Conservation (phyloP, 1,140 invertebrate genomes). For the Steinernema feltiae region DNA sequence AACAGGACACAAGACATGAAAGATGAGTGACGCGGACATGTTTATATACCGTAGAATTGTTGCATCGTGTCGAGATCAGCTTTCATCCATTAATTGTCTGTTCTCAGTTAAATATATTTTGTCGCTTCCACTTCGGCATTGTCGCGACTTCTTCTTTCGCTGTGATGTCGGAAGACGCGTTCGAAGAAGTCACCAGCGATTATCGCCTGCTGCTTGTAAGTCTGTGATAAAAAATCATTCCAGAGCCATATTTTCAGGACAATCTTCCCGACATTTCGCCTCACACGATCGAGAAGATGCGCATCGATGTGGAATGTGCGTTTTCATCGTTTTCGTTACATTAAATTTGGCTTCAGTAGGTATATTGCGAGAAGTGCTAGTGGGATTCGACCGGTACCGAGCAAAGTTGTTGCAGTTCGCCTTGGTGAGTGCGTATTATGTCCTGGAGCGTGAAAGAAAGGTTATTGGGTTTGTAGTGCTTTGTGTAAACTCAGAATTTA, state of each 20-base stretch:
- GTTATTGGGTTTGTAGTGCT: background rate
- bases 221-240: background rate
- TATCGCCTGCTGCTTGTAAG: background rate
- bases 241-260: background rate
- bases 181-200: background rate
- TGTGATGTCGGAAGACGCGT: background rate
- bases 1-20: too few species aligned
- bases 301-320: background rate
- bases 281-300: background rate
- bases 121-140: too few species aligned
- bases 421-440: background rate
- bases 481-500: background rate
- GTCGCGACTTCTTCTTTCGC: too few species aligned
- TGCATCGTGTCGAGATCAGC: too few species aligned
- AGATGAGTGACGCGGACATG: too few species aligned
- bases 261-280: background rate
- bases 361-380: background rate
- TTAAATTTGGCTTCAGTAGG: background rate
- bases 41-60: too few species aligned
- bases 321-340: background rate
- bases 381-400: background rate
- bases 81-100: too few species aligned
- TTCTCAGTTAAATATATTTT: too few species aligned
- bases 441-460: background rate
- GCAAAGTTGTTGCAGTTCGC: background rate